Conservation (phyloP, 2,797 vertebrate species). For the Muscicapa comitata region DNA sequence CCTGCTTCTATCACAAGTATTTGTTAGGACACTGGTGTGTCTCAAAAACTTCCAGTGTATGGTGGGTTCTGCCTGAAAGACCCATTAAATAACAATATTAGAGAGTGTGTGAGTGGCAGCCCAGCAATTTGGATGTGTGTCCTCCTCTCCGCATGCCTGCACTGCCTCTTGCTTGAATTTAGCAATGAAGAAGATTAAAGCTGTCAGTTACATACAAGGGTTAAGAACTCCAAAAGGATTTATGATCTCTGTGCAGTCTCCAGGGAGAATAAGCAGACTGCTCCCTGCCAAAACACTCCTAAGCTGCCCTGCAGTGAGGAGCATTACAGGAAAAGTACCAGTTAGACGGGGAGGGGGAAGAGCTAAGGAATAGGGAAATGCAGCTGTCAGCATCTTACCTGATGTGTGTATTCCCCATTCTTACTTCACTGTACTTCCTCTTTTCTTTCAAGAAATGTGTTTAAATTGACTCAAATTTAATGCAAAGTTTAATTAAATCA, state of each 20-base stretch:
- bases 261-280: slow-evolving; percentile 58
- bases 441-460: background rate
- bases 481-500: background rate
- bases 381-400: background rate
- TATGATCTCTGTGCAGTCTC: slow-evolving; percentile 44
- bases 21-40: background rate
- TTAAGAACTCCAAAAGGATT: slow-evolving; percentile 54
- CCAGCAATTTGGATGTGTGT: background rate
- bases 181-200: background rate
- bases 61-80: background rate
- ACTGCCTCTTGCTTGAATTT: background rate
- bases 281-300: slow-evolving; percentile 45
- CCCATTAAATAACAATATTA: background rate
- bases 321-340: slow-evolving; percentile 27
- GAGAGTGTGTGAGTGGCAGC: background rate
- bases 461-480: background rate
- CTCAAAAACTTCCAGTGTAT: background rate
- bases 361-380: background rate
- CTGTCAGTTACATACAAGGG: slow-evolving; percentile 14
- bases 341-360: background rate
- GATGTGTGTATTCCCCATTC: background rate
- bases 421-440: background rate
- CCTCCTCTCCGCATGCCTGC: background rate
- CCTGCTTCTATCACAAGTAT: background rate
- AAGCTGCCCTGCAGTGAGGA: slow-evolving; percentile 15